Base-by-base conservation (phyloP, 2,797 vertebrate species). In the Channa striata region DNA sequence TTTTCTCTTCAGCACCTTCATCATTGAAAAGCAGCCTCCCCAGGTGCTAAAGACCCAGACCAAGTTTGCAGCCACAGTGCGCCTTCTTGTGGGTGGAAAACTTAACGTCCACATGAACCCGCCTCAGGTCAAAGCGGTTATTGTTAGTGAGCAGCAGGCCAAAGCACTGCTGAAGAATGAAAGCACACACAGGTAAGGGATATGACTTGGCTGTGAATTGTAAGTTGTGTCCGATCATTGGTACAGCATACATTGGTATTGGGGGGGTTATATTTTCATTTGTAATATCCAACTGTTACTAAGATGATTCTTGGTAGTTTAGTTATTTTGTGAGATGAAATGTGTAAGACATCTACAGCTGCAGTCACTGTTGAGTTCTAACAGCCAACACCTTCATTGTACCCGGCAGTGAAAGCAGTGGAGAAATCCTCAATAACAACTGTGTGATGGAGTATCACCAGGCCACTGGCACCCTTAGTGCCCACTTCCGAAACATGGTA, bases 91-190 rank as follows among this genome's bases (percentile, higher is more conserved):
- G 58, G 97, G 97, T 0, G 97, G 97, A 58, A 98, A 98, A 90
- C 94, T 98, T 81, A 99, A 99, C 0, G 97, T 99, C 70, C 97
- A 98, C 90, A 98, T 99, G 97, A 99, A 98, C 87, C 97, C 97
- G 0, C 97, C 97, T 0, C 97, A 98, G 88, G 97, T 99, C 77
- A 98, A 98, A 81, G 97, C 97, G 6, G 96, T 97, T 78, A 99
- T 99, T 86, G 96, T 99, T 73, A 98, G 96, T 0, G 97, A 99
- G 91, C 95, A 96, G 90, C 97, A 98, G 89, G 97, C 97, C 88
- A 98, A 97, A 89, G 95, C 97, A 14, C 92, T 99, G 83, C 92
- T 98, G 70, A 99, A 98, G 93, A 99, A 97, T 0, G 97, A 98
- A 87, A 99, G 94, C 89, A 97, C 96, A 11, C 89, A 93, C 68